These are phyloP conservation scores for Chloropsis hardwickii DNA, from an alignment of 2,113 vertebrate genomes.

Conservation along the genomic window DNA sequence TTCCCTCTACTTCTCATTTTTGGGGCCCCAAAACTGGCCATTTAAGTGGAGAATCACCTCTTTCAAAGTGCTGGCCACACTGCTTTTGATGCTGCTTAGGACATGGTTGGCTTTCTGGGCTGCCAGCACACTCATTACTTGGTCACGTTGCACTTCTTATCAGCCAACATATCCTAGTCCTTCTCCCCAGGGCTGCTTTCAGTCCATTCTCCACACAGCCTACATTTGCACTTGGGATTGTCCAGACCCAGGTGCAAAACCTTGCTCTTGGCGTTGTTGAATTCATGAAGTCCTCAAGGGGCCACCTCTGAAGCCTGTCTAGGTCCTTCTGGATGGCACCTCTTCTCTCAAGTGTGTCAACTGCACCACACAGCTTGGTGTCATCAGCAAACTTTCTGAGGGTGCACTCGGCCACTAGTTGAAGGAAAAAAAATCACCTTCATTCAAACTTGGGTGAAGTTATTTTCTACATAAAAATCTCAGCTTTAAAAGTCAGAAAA, in stretches of 20 bases:
- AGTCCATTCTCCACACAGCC: not conserved
- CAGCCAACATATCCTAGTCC: not conserved
- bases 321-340: not conserved
- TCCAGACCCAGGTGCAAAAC: not conserved
- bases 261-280: not conserved
- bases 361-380: fast-evolving
- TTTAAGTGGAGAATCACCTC: not conserved
- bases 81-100: not conserved
- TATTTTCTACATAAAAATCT: not conserved
- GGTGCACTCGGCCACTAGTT: fast-evolving
- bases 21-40: no score
- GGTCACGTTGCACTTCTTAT: not conserved
- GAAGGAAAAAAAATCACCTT: not conserved
- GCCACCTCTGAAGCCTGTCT: not conserved
- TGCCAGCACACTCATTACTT: not conserved
- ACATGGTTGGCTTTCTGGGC: not conserved
- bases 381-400: not conserved
- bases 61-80: not conserved
- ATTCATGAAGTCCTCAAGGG: no score
- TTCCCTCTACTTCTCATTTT: not conserved
- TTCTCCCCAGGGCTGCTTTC: not conserved
- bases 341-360: not conserved
- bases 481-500: not conserved
- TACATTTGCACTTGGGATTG: not conserved
- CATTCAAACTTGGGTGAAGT: not conserved